Evolutionary conservation across 1,140 invertebrate genomes (phyloP).

Genomic region (Conopomorpha cramerella): DNA sequence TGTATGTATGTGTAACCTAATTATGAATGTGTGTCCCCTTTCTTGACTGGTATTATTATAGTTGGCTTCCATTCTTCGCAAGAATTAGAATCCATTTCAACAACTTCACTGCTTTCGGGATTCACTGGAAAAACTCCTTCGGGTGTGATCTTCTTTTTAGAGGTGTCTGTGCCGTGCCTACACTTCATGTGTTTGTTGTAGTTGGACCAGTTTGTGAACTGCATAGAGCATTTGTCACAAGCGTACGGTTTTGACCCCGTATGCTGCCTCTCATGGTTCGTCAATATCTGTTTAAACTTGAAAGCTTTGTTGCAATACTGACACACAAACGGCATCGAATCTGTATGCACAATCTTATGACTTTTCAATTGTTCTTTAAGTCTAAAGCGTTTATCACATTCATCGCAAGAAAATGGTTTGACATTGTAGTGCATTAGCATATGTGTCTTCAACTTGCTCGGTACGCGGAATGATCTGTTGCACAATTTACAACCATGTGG

Average conservation of each 20-base stretch:
- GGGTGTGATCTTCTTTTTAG: neutral
- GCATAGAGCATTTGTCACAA: neutral
- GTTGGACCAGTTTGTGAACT: neutral
- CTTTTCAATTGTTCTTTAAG: neutral
- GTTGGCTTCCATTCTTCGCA: no score
- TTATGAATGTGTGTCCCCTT: no score
- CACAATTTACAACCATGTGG: neutral
- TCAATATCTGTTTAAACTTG: neutral
- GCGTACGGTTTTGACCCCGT: neutral
- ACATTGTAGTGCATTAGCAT: neutral
- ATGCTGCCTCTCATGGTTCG: neutral
- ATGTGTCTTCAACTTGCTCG: neutral
- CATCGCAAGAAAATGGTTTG: neutral
- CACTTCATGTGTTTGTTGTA: constrained; percentile 1
- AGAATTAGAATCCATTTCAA: no score
- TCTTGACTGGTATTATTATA: no score
- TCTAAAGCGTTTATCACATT: neutral
- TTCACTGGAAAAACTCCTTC: neutral
- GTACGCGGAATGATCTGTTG: neutral
- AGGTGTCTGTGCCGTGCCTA: neutral
- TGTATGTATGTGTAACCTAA: no score
- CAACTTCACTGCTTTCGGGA: neutral
- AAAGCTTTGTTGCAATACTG: neutral
- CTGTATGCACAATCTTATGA: neutral
- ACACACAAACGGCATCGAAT: neutral